Evolutionary conservation across 2,797 vertebrate genomes (phyloP).

Genomic region (Fistularia commersonii): DNA sequence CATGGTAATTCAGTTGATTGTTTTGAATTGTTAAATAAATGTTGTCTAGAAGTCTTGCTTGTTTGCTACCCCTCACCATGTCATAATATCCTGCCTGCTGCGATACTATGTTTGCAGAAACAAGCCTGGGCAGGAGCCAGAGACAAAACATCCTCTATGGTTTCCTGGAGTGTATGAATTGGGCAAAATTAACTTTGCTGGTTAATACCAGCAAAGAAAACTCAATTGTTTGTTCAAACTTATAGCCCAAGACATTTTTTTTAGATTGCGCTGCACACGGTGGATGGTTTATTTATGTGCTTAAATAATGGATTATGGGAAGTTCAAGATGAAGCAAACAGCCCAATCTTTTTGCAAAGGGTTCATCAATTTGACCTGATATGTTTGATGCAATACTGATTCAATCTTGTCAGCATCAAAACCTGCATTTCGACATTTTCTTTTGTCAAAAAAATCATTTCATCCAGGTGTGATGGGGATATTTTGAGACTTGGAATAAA

Average conservation of each 20-base stretch:
- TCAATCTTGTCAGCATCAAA: too few species aligned
- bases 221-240: constrained; percentile 55
- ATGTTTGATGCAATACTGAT: too few species aligned
- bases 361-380: too few species aligned
- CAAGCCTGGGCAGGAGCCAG: constrained; percentile 45
- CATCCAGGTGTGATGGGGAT: too few species aligned
- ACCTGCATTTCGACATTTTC: too few species aligned
- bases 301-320: constrained; percentile 35
- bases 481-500: too few species aligned
- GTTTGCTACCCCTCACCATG: constrained; percentile 20
- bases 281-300: constrained; percentile 37
- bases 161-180: constrained; percentile 12
- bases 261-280: constrained; percentile 32
- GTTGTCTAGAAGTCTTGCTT: too few species aligned
- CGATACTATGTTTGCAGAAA: constrained; percentile 57
- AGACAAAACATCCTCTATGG: constrained; percentile 61
- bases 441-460: too few species aligned
- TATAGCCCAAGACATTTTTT: constrained; percentile 56
- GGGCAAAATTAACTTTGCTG: constrained; percentile 44
- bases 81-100: constrained; percentile 46
- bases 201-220: constrained; percentile 22
- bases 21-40: background rate
- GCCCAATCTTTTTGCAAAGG: too few species aligned
- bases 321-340: too few species aligned
- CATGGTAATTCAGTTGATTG: background rate